Conservation (phyloP, 2,888 invertebrate species). For the Isoperla grammatica region DNA sequence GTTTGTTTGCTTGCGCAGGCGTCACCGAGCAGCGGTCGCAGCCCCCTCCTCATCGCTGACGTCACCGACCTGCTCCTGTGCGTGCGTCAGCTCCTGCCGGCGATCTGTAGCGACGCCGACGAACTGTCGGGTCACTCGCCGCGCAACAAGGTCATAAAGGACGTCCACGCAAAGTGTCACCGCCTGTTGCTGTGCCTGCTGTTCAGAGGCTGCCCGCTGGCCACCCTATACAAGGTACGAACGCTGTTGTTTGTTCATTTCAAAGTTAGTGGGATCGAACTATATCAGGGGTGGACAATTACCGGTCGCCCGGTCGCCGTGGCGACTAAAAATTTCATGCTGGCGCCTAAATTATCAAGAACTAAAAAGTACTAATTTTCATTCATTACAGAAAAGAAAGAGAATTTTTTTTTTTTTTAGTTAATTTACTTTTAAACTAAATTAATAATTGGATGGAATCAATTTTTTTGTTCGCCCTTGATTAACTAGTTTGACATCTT, state of each 20-base stretch:
- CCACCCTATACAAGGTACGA: slow-evolving; percentile 66
- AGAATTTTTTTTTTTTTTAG: neutral
- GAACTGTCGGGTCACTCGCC: slow-evolving; percentile 33
- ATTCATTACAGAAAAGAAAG: too few species aligned
- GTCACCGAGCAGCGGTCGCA: slow-evolving; percentile 54
- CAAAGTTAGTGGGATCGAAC: neutral
- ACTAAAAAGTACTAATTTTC: too few species aligned
- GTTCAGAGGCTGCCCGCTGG: slow-evolving; percentile 67
- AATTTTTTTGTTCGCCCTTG: too few species aligned
- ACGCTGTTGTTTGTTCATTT: neutral
- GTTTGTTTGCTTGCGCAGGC: slow-evolving; percentile 47
- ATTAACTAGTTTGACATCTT: too few species aligned
- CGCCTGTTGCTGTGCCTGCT: slow-evolving; percentile 69
- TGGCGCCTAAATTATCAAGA: too few species aligned
- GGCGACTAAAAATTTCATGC: too few species aligned
- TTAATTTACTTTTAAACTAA: neutral
- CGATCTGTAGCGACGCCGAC: slow-evolving; percentile 58
- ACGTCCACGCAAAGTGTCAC: slow-evolving; percentile 77
- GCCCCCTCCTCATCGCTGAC: slow-evolving; percentile 60
- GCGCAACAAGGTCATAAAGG: slow-evolving; percentile 59
- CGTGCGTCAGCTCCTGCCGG: slow-evolving; percentile 64
- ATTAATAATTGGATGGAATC: too few species aligned
- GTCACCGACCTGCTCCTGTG: slow-evolving; percentile 72
- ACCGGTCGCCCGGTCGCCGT: too few species aligned
- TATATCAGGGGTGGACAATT: neutral